phyloP scores from a whole-genome alignment of 1,140 invertebrate genomes.

The Bombus huntii region DNA sequence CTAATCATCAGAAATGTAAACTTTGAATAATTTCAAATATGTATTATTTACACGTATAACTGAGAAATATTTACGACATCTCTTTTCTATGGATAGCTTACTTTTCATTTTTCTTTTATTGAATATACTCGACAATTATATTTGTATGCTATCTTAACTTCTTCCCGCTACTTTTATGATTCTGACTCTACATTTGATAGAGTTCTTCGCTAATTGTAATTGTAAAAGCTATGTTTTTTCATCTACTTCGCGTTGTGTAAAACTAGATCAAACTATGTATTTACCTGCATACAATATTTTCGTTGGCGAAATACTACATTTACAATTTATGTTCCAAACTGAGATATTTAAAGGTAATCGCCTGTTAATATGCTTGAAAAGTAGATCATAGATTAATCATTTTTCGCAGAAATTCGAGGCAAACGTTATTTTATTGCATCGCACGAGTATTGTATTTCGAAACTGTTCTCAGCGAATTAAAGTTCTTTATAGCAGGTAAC shows the following conservation, averaged over 20 bases:
- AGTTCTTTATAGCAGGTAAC: constrained; percentile 40
- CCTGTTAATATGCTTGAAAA: neutral
- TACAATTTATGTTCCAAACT: neutral
- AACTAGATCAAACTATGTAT: neutral
- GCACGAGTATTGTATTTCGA: constrained; percentile 42
- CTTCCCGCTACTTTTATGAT: neutral
- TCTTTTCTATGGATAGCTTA: neutral
- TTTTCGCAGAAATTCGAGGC: neutral
- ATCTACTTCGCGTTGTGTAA: neutral
- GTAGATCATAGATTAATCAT: neutral
- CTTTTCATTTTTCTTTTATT: neutral
- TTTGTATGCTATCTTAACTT: neutral
- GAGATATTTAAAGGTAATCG: neutral
- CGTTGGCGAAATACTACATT: neutral
- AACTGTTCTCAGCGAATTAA: constrained; percentile 33
- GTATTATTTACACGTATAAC: neutral
- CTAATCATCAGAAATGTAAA: neutral
- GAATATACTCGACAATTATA: neutral
- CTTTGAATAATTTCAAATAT: neutral
- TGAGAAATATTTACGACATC: neutral
- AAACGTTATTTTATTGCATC: constrained; percentile 22
- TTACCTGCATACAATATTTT: neutral
- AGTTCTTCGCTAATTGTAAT: neutral
- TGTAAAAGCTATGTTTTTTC: neutral
- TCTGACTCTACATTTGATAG: neutral